These are phyloP conservation scores for Melitaea athalia DNA, from an alignment of 2,888 invertebrate species.

Conservation along the genomic window DNA sequence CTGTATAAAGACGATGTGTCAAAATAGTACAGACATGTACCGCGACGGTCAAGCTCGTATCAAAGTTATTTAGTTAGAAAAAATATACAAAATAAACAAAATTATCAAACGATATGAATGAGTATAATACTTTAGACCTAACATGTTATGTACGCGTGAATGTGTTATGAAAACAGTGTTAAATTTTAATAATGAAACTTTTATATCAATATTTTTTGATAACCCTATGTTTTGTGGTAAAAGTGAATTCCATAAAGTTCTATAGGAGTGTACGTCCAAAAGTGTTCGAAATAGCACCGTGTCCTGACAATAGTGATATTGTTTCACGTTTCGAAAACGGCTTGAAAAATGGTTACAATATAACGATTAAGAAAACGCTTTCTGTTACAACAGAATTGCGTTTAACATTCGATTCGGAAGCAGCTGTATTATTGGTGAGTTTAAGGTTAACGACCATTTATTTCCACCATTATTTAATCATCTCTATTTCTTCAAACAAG, in stretches of 20 bases:
- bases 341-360: constrained; percentile 28
- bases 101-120: background rate
- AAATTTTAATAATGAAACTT: constrained; percentile 17
- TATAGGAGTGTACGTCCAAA: constrained; percentile 11
- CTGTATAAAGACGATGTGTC: background rate
- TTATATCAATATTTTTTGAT: constrained; percentile 6
- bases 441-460: background rate
- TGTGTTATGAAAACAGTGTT: background rate
- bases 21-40: background rate
- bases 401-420: constrained; percentile 29
- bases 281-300: constrained; percentile 14
- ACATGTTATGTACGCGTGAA: background rate
- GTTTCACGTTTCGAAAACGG: constrained; percentile 16
- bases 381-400: constrained; percentile 17
- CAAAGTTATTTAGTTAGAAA: background rate
- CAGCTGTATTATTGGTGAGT: constrained; percentile 25
- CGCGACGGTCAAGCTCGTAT: background rate
- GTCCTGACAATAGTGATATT: constrained; percentile 11
- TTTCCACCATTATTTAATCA: no score
- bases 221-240: constrained; percentile 15
- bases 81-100: background rate
- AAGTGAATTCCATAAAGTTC: constrained; percentile 30
- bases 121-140: background rate
- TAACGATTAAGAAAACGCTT: constrained; percentile 24
- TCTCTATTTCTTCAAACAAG: no score